Base-by-base conservation (phyloP, 2,113 vertebrate species). In the Xiphias gladius region DNA sequence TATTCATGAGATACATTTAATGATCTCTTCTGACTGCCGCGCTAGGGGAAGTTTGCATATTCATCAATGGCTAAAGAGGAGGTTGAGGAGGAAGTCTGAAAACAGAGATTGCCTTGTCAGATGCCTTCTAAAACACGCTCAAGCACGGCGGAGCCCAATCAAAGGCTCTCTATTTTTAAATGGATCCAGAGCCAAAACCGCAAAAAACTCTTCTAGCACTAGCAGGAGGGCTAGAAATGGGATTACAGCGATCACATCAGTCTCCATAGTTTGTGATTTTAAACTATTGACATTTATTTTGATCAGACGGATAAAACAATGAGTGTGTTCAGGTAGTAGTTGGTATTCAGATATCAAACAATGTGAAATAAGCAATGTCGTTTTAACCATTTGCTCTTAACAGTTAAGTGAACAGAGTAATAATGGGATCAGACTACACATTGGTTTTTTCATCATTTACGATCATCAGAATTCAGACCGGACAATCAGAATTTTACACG, bases 51-150 rank as follows among this genome's bases (percentile, higher is more conserved):
- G 75, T 79, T 39, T 89, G 83, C 68, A 89, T 91, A 90, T 88
- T 85, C 75, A 83, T 88, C 41, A 90, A 22, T 54, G 63, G 65
- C 62, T 81, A 54, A 79, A 75, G 65, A 79, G 76, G 82, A 85
- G 79, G 85, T 73, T 58, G 54, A 80, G 78, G 80, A 86, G 78
- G 84, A 75, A 59, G 87, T 82, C 73, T 83, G 73, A 79, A 84
- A 87, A 94, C 89, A 94, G 82, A 92, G 92, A 70, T 26, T 55
- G 41, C 84, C 80, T 90, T 94, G 92, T 92, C 74, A 80, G 48
- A 82, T 48, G 43, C 62, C 79, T 37, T 57, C 82, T 82, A 61
- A 88, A 86, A 78, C 35, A 74, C 39, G 63, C 86, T 58, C 10
- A 26, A 66, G 52, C 82, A 76, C 61, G 73, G 22, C 58, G 5